phyloP scores from a whole-genome alignment of 2,797 vertebrate species.

The Smutsia gigantea region DNA sequence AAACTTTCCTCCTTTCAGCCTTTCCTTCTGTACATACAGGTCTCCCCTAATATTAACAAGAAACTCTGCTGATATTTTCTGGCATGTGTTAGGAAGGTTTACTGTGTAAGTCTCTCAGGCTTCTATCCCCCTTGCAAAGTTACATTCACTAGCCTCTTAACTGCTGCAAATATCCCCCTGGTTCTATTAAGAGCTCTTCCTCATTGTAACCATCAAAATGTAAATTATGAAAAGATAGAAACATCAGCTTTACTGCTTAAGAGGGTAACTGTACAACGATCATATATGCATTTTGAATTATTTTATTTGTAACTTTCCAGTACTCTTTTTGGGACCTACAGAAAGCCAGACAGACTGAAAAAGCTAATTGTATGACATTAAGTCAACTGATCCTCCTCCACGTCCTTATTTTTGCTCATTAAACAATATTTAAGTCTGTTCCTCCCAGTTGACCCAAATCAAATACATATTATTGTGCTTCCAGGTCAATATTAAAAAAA shows the following conservation, averaged over 20 bases:
- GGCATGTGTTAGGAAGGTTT: background rate
- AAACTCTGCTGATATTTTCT: background rate
- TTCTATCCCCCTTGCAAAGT: background rate
- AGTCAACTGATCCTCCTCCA: background rate
- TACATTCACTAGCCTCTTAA: background rate
- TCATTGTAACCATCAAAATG: background rate
- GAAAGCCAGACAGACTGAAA: background rate
- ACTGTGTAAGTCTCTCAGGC: background rate
- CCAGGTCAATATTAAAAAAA: background rate
- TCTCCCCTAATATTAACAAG: background rate
- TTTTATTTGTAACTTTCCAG: conserved; percentile 18
- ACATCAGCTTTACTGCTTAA: background rate
- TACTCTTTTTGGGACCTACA: background rate
- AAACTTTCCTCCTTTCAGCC: background rate
- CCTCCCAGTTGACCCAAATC: background rate
- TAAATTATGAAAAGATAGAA: conserved; percentile 36
- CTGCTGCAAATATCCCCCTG: background rate
- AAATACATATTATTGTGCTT: background rate
- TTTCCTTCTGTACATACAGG: background rate
- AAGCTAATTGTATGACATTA: background rate
- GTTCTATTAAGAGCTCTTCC: conserved; percentile 10
- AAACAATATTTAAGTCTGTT: background rate
- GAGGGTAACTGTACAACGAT: background rate
- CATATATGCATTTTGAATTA: background rate
- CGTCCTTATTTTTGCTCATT: background rate